Base-by-base conservation (phyloP, 2,113 vertebrate species). In the Neodon shergylaensis region DNA sequence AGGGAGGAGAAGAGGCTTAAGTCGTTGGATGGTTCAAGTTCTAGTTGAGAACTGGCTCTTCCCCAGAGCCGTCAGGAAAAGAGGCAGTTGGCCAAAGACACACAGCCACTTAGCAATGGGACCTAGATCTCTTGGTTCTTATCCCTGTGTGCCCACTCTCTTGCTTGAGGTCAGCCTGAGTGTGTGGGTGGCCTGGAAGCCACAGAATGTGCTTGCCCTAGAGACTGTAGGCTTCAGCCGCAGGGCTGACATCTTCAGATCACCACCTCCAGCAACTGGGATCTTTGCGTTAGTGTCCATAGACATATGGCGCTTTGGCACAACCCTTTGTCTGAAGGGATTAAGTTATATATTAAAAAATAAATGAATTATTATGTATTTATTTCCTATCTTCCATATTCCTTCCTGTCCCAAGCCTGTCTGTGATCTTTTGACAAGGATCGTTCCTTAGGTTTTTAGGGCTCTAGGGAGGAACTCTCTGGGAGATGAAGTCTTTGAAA, bases 381-480 rank as follows among this genome's bases (percentile, higher is more conserved):
- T 21, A 54, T 42, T 87, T 44, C 36, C 54, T 4, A 4, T 36
- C 16, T 1, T 68, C 49, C 22, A 36, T 10, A 19, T 84, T 52
- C 0, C 10, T 26, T 63, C 1, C 1, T 1, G 68, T 42, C 54
- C 22, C 47, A 72, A 31, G 58, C 44, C 19, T 17, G 5, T 31
- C 63, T 19, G 2, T 33, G 65, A 17, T 49, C 68, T 36, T 83
- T 6, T 76, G 54, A 88, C 65, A 87, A 36, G 6, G 21, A 9
- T 39, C 31, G 21, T 89, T 42, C 83, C 39, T 44, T 77, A 49
- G 81, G 49, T 72, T 95, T 39, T 92, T 73, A 68, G 86, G 73
- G 33, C 58, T 78, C 73, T 58, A 36, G 65, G 31, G 89, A 66
- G 95, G n/a, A 87, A 14, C 65, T 65, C 91, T 76, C 11, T 58